Conservation (phyloP, 2,888 invertebrate species). For the Leptopilina syphax region DNA sequence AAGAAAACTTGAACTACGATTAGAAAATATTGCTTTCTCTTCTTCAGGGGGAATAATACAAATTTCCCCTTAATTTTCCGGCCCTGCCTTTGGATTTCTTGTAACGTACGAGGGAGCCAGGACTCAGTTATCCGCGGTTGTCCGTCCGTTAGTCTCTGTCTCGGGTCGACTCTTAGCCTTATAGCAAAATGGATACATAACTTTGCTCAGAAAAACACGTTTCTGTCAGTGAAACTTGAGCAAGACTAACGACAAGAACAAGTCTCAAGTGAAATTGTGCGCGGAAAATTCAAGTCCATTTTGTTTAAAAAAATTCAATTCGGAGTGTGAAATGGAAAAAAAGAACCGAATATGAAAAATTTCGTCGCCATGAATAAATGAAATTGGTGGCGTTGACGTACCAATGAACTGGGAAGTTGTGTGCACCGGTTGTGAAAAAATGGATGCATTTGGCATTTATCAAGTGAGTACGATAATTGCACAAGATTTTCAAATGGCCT, state of each 20-base stretch:
- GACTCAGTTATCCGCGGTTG: conserved; percentile 4
- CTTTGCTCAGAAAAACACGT: conserved; percentile 2
- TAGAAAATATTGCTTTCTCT: no score
- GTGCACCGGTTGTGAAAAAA: conserved; percentile 57
- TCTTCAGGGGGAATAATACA: no score
- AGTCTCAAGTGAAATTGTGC: conserved; percentile 12
- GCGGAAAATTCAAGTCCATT: conserved; percentile 1
- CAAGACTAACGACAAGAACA: background rate
- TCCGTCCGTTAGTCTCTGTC: conserved; percentile 25
- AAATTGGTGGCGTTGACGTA: conserved; percentile 28
- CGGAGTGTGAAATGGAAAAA: conserved; percentile 8
- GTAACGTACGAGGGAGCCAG: conserved; percentile 20
- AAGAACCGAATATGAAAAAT: conserved; percentile 39
- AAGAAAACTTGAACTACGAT: no score
- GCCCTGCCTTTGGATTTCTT: conserved; percentile 11
- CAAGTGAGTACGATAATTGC: conserved; percentile 70
- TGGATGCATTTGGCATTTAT: conserved; percentile 76
- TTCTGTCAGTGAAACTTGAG: conserved; percentile 23
- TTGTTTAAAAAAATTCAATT: background rate
- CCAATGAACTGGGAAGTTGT: conserved; percentile 39
- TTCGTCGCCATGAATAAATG: conserved; percentile 43
- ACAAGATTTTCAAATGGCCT: conserved; percentile 35
- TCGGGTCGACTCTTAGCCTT: conserved; percentile 8
- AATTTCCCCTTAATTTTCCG: conserved; percentile 3
- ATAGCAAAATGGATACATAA: conserved; percentile 26